phyloP scores from a whole-genome alignment of 2,888 invertebrate genomes.

The Coleophora flavipennella region DNA sequence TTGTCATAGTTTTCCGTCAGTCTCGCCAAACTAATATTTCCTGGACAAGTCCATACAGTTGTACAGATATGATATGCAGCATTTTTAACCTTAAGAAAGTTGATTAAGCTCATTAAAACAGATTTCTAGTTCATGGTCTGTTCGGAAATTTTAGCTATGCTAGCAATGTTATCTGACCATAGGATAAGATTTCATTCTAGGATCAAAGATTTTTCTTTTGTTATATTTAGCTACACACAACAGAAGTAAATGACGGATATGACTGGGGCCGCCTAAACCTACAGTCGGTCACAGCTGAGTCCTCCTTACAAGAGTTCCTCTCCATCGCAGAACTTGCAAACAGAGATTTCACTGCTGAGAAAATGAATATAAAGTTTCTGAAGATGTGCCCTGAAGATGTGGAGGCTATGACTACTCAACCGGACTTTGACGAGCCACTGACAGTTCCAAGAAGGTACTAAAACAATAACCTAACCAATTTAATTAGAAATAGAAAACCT shows the following conservation, averaged over 20 bases:
- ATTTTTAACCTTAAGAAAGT: too few relatives aligned
- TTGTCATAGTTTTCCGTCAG: too few relatives aligned
- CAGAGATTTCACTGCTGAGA: conserved; percentile 94
- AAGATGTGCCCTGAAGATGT: conserved; percentile 52
- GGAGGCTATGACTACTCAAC: conserved; percentile 49
- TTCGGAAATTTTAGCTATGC: too few relatives aligned
- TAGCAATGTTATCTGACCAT: too few relatives aligned
- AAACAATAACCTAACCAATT: too few relatives aligned
- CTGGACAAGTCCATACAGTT: too few relatives aligned
- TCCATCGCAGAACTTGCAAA: conserved; percentile 95
- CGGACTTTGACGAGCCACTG: conserved; percentile 58
- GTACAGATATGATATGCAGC: too few relatives aligned
- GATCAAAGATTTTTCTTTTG: neutral
- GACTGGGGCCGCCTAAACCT: conserved; percentile 93
- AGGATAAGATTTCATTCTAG: too few relatives aligned
- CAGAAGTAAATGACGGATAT: conserved; percentile 91
- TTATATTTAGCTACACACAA: conserved; percentile 80
- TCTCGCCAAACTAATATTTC: too few relatives aligned
- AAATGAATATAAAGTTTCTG: conserved; percentile 81
- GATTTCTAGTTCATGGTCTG: too few relatives aligned
- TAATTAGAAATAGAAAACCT: too few relatives aligned
- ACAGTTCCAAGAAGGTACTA: conserved; percentile 82
- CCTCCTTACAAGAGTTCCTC: conserved; percentile 96
- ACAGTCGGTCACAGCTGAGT: conserved; percentile 95
- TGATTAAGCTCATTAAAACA: too few relatives aligned